phyloP scores from a whole-genome alignment of 2,113 vertebrate species.

The Protobothrops mucrosquamatus region DNA sequence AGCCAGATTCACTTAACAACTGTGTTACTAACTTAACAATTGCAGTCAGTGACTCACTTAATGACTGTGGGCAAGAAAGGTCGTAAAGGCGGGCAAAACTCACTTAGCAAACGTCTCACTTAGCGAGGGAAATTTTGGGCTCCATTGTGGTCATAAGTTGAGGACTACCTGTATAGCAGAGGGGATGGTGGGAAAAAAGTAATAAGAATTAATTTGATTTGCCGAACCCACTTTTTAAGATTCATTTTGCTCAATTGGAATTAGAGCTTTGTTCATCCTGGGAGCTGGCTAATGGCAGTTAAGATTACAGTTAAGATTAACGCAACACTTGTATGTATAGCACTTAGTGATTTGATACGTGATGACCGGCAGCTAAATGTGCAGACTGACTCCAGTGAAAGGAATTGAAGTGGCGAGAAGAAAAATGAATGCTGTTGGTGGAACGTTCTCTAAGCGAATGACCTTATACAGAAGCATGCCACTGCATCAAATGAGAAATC shows the following conservation, averaged over 20 bases:
- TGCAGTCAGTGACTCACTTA: background rate
- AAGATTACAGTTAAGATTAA: background rate
- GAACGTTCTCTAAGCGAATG: background rate
- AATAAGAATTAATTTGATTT: background rate
- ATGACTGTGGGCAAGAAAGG: background rate
- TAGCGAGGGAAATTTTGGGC: background rate
- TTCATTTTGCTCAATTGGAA: background rate
- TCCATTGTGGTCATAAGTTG: background rate
- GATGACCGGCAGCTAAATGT: background rate
- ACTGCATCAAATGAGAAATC: background rate
- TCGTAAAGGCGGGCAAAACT: background rate
- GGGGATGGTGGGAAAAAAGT: accelerated
- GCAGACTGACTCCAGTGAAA: background rate
- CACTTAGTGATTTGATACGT: background rate
- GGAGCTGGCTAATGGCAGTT: background rate
- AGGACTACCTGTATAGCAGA: background rate
- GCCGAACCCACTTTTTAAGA: background rate
- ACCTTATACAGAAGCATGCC: background rate
- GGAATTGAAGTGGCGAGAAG: background rate
- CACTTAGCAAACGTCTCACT: background rate
- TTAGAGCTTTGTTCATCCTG: background rate
- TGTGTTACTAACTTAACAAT: background rate
- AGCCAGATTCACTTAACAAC: background rate
- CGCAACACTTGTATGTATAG: background rate
- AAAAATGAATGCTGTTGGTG: background rate